Evolutionary conservation across 2,888 invertebrate species (phyloP).

Genomic region (Thecocarcelia acutangulata): DNA sequence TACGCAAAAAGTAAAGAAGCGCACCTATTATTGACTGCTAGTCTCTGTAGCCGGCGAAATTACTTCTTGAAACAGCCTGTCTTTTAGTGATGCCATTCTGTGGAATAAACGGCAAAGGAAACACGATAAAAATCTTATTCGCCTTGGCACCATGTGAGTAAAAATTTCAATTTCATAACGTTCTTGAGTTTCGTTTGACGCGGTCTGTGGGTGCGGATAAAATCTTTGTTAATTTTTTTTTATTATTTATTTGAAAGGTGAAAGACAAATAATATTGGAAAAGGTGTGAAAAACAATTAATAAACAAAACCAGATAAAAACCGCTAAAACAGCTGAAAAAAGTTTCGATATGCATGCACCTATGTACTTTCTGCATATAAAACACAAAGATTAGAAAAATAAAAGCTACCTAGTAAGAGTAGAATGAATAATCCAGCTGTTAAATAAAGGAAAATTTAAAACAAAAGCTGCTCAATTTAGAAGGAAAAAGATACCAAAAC

Average conservation of each 20-base stretch:
- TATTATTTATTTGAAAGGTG: constrained; percentile 17
- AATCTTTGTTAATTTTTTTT: neutral
- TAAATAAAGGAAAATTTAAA: constrained; percentile 51
- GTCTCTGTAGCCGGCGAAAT: no score
- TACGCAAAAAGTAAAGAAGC: no score
- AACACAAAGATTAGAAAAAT: constrained; percentile 5
- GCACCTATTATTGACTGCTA: no score
- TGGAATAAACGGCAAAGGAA: neutral
- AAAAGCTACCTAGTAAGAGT: constrained; percentile 18
- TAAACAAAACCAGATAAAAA: no score
- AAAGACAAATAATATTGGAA: constrained; percentile 35
- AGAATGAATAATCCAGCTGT: constrained; percentile 67
- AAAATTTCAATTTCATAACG: constrained; percentile 65
- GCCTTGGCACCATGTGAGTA: constrained; percentile 12
- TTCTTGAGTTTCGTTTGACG: constrained; percentile 60
- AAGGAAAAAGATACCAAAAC: constrained; percentile 29
- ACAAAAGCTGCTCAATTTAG: constrained; percentile 47
- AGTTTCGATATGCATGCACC: neutral
- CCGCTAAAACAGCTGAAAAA: constrained; percentile 22
- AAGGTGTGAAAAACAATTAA: neutral
- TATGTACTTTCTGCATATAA: neutral
- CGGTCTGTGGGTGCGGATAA: constrained; percentile 58
- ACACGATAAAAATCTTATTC: constrained; percentile 6
- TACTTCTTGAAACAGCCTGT: no score
- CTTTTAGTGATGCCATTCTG: no score